A percentile compares a stretch with the other conserved stretches of the same genome.
Evolutionary conservation across 2,113 vertebrate species (phyloP).

Genomic region (Marcusenius ussheri): DNA sequence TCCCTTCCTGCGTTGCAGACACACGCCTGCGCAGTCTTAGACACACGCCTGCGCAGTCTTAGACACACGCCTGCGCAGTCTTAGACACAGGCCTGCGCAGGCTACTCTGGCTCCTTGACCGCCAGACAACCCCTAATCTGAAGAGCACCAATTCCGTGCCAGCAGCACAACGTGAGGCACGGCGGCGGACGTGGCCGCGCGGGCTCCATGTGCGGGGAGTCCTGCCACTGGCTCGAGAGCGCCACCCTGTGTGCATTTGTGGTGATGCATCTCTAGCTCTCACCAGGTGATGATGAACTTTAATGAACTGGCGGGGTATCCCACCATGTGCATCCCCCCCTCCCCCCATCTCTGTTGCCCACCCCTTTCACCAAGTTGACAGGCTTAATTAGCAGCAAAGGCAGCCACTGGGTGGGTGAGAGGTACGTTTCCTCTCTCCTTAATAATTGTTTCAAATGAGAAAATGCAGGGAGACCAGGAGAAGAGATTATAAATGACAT

Average conservation of each 20-base stretch:
- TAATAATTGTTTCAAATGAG: background rate
- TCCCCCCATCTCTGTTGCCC: background rate
- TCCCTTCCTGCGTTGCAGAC: background rate
- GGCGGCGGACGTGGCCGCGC: background rate
- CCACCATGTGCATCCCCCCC: too few species aligned
- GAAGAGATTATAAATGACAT: slow-evolving; percentile 54
- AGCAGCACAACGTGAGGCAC: background rate
- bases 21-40: background rate
- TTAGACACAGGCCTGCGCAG: background rate
- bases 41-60: background rate
- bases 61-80: background rate
- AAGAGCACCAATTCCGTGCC: background rate
- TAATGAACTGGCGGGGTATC: background rate
- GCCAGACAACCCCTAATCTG: background rate
- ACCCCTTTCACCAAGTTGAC: background rate
- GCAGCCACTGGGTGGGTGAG: background rate
- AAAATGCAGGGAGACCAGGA: slow-evolving; percentile 31
- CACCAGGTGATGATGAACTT: background rate
- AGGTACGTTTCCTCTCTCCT: too few species aligned
- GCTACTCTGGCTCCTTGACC: background rate
- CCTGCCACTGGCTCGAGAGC: background rate
- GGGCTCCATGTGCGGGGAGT: background rate
- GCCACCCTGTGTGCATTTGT: background rate
- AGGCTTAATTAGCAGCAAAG: background rate
- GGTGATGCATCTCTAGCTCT: background rate